Evolutionary conservation across 2,888 invertebrate species (phyloP).

Genomic region (Drosophila melanocephala): DNA sequence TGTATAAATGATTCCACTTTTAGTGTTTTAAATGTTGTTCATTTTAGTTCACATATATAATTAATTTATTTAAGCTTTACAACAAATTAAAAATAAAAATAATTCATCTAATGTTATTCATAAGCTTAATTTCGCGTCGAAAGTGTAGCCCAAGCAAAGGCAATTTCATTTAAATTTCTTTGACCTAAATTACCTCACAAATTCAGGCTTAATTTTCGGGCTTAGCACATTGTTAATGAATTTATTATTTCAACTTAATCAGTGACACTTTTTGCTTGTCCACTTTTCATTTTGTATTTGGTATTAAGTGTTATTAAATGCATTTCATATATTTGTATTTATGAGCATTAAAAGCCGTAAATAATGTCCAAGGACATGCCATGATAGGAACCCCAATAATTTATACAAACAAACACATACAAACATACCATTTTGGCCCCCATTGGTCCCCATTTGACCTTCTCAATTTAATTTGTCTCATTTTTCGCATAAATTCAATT

Average conservation of each 20-base stretch:
- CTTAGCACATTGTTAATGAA: constrained; percentile 8
- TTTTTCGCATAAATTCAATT: constrained; percentile 67
- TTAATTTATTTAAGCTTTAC: background rate
- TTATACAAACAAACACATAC: background rate
- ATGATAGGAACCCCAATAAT: background rate
- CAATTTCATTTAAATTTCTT: background rate
- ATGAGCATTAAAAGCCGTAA: constrained; percentile 25
- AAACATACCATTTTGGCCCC: too few species aligned
- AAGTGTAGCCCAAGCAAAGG: background rate
- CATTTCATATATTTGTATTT: constrained; percentile 28
- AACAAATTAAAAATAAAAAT: background rate
- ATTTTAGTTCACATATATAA: background rate
- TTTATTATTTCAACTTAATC: background rate
- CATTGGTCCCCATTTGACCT: too few species aligned
- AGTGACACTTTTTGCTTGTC: background rate
- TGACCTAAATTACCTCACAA: background rate
- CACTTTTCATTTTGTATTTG: background rate
- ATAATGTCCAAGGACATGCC: constrained; percentile 35
- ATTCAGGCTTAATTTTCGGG: background rate
- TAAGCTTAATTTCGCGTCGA: background rate
- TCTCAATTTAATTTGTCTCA: constrained; percentile 47
- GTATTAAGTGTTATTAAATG: constrained; percentile 20
- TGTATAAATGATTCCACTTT: background rate
- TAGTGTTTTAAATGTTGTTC: background rate
- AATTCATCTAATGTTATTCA: background rate